These are phyloP conservation scores for Saguinus midas DNA, from an alignment of 2,113 vertebrate species.

Conservation along the genomic window DNA sequence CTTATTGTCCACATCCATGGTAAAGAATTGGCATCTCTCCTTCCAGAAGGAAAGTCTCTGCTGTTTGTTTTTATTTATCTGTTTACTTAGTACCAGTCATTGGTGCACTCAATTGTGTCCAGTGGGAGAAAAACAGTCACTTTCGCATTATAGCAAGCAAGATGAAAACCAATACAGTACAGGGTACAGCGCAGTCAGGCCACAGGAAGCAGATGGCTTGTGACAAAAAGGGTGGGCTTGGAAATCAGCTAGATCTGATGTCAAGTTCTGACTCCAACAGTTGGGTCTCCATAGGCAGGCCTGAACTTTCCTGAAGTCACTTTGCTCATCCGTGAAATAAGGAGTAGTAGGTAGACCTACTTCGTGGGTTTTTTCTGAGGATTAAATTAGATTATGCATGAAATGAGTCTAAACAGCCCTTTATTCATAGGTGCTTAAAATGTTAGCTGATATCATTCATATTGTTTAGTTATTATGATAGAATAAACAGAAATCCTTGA, in stretches of 20 bases:
- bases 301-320: background rate
- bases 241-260: background rate
- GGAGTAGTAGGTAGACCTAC: background rate
- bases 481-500: constrained; percentile 36
- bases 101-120: background rate
- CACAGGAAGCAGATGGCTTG: background rate
- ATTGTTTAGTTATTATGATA: constrained; percentile 9
- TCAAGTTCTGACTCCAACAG: background rate
- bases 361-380: background rate
- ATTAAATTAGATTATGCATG: constrained; percentile 6
- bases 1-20: background rate
- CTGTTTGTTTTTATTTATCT: background rate
- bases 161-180: background rate
- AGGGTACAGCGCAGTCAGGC: background rate
- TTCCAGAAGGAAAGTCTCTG: background rate
- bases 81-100: constrained; percentile 8
- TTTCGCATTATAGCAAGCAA: background rate
- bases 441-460: constrained; percentile 14
- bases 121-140: background rate
- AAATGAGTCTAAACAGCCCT: background rate
- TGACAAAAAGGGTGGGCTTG: constrained; percentile 10
- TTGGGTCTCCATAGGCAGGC: background rate
- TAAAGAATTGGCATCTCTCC: background rate
- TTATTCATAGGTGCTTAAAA: constrained; percentile 11
- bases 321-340: constrained; percentile 25